phyloP scores from a whole-genome alignment of 1,140 invertebrate genomes.

The Lysiphlebus fabarum region DNA sequence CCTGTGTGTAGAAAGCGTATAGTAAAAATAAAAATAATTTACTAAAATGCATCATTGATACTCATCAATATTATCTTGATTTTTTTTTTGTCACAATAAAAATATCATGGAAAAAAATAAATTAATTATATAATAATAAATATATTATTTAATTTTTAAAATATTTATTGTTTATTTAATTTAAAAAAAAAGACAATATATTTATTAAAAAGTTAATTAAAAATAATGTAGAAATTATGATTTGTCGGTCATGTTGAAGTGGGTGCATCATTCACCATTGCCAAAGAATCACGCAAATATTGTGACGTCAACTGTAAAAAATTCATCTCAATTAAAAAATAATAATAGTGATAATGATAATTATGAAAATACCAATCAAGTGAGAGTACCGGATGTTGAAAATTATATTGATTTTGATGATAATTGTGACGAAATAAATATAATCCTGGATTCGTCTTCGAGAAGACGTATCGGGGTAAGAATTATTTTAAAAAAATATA shows the following conservation, averaged over 20 bases:
- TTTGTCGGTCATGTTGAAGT: slow-evolving; percentile 48
- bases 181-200: too few relatives aligned
- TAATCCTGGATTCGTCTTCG: slow-evolving; percentile 26
- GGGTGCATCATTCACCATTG: slow-evolving; percentile 47
- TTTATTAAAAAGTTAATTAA: background rate
- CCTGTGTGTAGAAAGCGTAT: slow-evolving; percentile 32
- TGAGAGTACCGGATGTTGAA: background rate
- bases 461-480: slow-evolving; percentile 36
- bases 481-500: slow-evolving; percentile 13
- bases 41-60: slow-evolving; percentile 27
- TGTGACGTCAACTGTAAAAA: slow-evolving; percentile 13
- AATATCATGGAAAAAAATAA: too few relatives aligned
- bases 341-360: slow-evolving; percentile 20
- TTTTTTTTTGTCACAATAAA: too few relatives aligned
- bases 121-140: too few relatives aligned
- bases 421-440: slow-evolving; percentile 21
- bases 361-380: slow-evolving; percentile 20
- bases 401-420: background rate
- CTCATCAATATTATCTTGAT: too few relatives aligned
- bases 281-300: slow-evolving; percentile 37
- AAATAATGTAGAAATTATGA: slow-evolving; percentile 32
- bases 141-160: too few relatives aligned
- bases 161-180: too few relatives aligned
- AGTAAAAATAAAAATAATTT: slow-evolving; percentile 15
- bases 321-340: slow-evolving; percentile 16